Evolutionary conservation across 2,888 invertebrate species (phyloP).

Genomic region (Herminia tarsipennalis): DNA sequence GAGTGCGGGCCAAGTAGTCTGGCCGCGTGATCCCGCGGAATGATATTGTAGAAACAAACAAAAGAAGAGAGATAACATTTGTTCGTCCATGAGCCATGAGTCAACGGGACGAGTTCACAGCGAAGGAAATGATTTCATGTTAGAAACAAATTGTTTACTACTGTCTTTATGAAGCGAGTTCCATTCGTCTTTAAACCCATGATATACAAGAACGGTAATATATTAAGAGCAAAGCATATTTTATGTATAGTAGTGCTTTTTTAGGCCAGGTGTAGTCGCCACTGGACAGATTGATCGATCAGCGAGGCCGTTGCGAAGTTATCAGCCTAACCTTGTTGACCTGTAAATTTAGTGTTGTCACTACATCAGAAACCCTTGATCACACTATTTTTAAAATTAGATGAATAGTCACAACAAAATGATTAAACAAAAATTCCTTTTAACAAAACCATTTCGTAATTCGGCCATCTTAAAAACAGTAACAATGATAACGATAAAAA

Average conservation of each 20-base stretch:
- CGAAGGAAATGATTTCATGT: conserved; percentile 52
- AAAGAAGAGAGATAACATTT: conserved; percentile 83
- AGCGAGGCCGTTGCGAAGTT: no score
- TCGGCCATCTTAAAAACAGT: conserved; percentile 18
- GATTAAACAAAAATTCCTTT: conserved; percentile 9
- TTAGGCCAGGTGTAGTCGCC: no score
- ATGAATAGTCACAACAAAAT: no score
- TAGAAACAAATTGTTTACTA: conserved; percentile 45
- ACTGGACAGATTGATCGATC: no score
- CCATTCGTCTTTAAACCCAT: no score
- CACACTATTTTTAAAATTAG: no score
- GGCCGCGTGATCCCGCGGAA: conserved; percentile 57
- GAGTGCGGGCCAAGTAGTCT: conserved; percentile 45
- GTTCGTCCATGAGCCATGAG: conserved; percentile 78
- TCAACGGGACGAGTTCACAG: conserved; percentile 68
- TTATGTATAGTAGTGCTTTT: no score
- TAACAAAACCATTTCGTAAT: conserved; percentile 36
- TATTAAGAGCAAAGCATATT: no score
- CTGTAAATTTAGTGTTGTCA: no score
- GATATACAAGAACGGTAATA: no score
- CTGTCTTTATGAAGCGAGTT: neutral
- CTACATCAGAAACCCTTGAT: no score
- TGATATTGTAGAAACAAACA: conserved; percentile 82
- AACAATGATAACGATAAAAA: conserved; percentile 50
- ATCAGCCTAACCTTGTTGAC: no score